Percentiles rank a stretch among this genome's conserved stretches.
Evolutionary conservation across 2,888 invertebrate genomes (phyloP).

Genomic region (Mythimna pallens): DNA sequence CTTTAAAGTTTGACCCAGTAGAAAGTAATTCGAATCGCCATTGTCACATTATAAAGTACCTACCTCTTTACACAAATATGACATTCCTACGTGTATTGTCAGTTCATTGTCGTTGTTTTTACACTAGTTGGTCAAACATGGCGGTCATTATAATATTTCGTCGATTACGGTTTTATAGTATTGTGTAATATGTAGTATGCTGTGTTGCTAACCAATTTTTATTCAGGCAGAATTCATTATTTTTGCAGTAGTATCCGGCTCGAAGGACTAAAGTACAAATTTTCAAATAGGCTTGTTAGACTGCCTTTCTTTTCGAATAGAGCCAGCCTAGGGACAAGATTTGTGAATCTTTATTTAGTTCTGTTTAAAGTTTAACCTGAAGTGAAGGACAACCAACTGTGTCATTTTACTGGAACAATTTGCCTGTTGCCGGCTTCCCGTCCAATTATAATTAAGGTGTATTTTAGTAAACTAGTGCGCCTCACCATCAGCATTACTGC

Average conservation of each 20-base stretch:
- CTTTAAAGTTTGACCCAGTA: background rate
- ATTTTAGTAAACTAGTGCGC: too few species aligned
- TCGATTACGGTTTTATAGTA: background rate
- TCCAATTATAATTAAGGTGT: too few species aligned
- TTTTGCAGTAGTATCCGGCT: background rate
- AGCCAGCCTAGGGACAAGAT: too few species aligned
- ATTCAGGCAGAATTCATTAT: background rate
- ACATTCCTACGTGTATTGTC: background rate
- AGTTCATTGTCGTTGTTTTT: slow-evolving; percentile 26
- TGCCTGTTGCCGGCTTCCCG: too few species aligned
- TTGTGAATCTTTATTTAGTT: background rate
- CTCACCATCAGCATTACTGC: too few species aligned
- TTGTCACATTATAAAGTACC: slow-evolving; percentile 8
- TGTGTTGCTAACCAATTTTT: background rate
- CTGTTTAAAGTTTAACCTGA: background rate
- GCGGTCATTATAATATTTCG: background rate
- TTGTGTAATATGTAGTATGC: background rate
- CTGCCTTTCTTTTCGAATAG: too few species aligned
- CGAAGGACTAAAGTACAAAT: background rate
- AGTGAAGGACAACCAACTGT: background rate
- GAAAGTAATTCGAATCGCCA: background rate
- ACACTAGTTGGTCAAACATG: slow-evolving; percentile 15
- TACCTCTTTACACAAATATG: slow-evolving; percentile 8
- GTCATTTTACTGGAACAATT: too few species aligned
- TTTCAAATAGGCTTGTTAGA: background rate